Evolutionary conservation across 2,888 invertebrate species (phyloP).

Genomic region (Parnassius smintheus): DNA sequence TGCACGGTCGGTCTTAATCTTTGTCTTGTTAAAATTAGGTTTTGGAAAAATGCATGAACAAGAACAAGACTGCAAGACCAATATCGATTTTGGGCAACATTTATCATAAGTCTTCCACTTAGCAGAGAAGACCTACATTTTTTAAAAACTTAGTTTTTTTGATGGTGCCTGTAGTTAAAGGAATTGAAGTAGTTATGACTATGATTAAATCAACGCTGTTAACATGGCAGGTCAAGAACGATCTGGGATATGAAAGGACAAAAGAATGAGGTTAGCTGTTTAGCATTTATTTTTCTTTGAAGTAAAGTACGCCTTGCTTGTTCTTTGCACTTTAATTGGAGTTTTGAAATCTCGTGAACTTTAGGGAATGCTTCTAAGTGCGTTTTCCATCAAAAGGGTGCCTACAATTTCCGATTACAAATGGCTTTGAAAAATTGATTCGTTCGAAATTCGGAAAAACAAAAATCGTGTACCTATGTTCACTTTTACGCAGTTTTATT

Average conservation of each 20-base stretch:
- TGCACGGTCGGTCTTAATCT: too few relatives aligned
- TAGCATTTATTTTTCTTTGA: constrained; percentile 21
- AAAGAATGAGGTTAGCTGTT: constrained; percentile 24
- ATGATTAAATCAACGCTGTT: constrained; percentile 5
- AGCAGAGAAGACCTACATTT: too few relatives aligned
- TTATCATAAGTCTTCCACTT: too few relatives aligned
- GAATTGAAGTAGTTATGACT: not conserved
- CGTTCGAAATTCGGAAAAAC: constrained; percentile 27
- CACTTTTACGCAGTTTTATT: constrained; percentile 34
- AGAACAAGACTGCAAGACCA: too few relatives aligned
- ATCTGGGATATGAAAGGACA: not conserved
- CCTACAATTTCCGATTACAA: constrained; percentile 30
- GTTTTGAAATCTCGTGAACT: constrained; percentile 8
- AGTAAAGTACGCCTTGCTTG: constrained; percentile 4
- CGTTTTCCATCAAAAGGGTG: not conserved
- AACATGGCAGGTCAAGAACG: constrained; percentile 7
- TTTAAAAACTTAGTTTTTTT: too few relatives aligned
- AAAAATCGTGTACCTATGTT: constrained; percentile 17
- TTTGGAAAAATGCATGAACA: too few relatives aligned
- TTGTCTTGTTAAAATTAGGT: too few relatives aligned
- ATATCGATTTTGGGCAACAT: too few relatives aligned
- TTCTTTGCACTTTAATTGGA: constrained; percentile 9
- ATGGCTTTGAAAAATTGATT: constrained; percentile 29
- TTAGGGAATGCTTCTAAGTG: constrained; percentile 1
- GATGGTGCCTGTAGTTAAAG: too few relatives aligned